These are phyloP conservation scores for Hypocryptadius cinnamomeus DNA, from an alignment of 2,113 vertebrate genomes.

Conservation along the genomic window DNA sequence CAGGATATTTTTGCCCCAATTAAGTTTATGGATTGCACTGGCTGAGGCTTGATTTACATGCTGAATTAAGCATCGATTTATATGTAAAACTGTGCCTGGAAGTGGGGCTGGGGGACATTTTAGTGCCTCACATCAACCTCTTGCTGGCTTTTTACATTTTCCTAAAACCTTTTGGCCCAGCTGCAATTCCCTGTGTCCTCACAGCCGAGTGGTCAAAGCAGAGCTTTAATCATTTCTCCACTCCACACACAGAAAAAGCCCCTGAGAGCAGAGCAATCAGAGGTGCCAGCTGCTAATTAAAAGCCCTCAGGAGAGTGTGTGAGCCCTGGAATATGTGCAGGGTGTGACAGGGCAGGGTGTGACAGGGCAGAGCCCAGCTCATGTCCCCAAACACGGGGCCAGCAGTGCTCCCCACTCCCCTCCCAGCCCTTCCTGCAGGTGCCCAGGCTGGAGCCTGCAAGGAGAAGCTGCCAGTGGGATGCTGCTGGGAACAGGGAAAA, in stretches of 20 bases:
- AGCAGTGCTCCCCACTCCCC: neutral
- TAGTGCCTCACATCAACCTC: neutral
- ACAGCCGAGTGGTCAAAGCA: neutral
- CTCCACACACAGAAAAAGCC: neutral
- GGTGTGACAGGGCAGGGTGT: neutral
- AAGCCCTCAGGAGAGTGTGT: neutral
- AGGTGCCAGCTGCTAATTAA: conserved; percentile 22
- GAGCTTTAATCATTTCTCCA: neutral
- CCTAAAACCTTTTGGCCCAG: conserved; percentile 28
- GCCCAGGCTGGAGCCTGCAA: neutral
- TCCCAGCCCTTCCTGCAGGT: neutral
- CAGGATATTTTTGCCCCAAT: neutral
- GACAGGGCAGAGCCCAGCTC: neutral
- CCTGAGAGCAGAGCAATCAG: neutral
- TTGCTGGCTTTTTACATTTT: conserved; percentile 36
- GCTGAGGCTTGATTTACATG: neutral
- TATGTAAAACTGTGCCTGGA: neutral
- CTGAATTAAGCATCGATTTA: conserved; percentile 24
- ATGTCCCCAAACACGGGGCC: neutral
- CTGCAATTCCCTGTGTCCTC: neutral
- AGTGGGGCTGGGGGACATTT: neutral
- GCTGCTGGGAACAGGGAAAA: neutral
- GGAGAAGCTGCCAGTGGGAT: neutral
- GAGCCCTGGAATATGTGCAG: neutral
- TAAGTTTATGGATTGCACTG: neutral